Conservation (phyloP, 1,140 invertebrate genomes). For the Ditylenchus dipsaci region DNA sequence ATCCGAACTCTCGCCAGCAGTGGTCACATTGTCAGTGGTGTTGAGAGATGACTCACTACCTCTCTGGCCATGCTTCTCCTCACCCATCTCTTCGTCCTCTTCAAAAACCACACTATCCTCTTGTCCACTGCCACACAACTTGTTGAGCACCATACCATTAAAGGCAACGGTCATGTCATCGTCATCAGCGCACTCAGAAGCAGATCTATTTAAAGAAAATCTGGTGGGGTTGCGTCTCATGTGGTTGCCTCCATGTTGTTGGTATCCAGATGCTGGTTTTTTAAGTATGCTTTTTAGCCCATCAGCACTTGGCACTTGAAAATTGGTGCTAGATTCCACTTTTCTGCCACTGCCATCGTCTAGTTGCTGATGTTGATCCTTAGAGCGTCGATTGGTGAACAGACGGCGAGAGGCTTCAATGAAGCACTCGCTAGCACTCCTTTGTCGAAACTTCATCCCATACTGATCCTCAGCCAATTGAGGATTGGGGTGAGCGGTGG, state of each 20-base stretch:
- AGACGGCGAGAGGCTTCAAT: background rate
- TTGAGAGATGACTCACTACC: constrained; percentile 6
- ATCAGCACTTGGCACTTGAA: background rate
- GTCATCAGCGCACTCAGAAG: background rate
- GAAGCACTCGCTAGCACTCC: background rate
- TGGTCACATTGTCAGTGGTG: background rate
- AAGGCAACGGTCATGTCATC: background rate
- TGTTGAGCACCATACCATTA: constrained; percentile 6
- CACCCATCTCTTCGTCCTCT: background rate
- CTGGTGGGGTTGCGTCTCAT: background rate
- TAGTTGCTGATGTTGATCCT: background rate
- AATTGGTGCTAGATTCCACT: too few relatives aligned
- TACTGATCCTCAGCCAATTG: background rate
- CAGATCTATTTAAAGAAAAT: background rate
- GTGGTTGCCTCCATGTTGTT: background rate
- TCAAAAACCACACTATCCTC: background rate
- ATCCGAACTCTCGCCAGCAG: constrained; percentile 3
- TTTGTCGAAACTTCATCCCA: background rate
- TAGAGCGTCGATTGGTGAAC: background rate
- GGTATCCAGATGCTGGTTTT: background rate
- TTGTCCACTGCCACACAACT: background rate
- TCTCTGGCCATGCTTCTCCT: background rate
- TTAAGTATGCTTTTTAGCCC: constrained; percentile 10
- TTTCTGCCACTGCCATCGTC: too few relatives aligned
- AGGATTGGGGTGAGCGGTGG: background rate